phyloP scores from a whole-genome alignment of 2,888 invertebrate species.

The Dynastes maya region DNA sequence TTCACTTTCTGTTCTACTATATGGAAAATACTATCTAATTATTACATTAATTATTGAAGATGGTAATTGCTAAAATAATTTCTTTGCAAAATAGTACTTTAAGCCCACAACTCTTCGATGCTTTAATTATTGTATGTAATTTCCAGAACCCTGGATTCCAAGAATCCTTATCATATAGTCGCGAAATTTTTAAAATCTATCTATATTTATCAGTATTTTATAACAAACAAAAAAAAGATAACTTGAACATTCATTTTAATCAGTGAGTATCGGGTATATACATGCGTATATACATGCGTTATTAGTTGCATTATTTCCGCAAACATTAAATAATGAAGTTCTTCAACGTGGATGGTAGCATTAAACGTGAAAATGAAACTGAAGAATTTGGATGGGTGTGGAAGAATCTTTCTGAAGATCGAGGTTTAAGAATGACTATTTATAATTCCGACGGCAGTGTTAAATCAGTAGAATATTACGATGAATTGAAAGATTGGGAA shows the following conservation, averaged over 20 bases:
- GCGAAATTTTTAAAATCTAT: slow-evolving; percentile 13
- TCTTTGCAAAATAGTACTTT: too few species aligned
- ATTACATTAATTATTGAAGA: too few species aligned
- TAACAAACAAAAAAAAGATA: slow-evolving; percentile 22
- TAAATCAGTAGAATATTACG: slow-evolving; percentile 26
- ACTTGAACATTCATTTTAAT: slow-evolving; percentile 6
- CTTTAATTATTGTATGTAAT: too few species aligned
- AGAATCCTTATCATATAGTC: not conserved
- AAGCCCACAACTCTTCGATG: too few species aligned
- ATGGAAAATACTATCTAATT: too few species aligned
- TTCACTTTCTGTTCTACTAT: too few species aligned
- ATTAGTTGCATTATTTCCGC: not conserved
- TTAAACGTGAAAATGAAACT: slow-evolving; percentile 30
- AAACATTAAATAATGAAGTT: slow-evolving; percentile 28
- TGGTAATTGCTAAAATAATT: too few species aligned
- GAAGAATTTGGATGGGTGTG: slow-evolving; percentile 41
- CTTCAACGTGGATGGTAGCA: slow-evolving; percentile 36
- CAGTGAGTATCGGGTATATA: not conserved
- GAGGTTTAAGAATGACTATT: slow-evolving; percentile 17
- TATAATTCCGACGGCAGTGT: slow-evolving; percentile 37
- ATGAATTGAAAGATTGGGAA: slow-evolving; percentile 16
- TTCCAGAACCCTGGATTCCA: too few species aligned
- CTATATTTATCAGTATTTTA: slow-evolving; percentile 6
- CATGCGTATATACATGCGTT: not conserved
- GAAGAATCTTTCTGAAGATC: slow-evolving; percentile 9